Conservation (phyloP, 2,113 vertebrate genomes). For the Ifrita kowaldi region DNA sequence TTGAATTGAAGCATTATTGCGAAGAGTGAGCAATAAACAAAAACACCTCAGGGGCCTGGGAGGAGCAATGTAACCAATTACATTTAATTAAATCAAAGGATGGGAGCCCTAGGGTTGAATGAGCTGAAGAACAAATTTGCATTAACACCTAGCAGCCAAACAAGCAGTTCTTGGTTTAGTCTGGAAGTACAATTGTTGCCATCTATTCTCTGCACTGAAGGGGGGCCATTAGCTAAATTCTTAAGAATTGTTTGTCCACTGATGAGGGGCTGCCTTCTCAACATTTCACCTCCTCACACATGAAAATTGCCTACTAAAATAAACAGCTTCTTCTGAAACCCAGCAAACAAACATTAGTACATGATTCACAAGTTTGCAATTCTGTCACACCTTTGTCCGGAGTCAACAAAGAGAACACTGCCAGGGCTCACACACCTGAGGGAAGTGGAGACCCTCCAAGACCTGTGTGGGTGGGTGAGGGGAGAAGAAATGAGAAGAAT, state of each 20-base stretch:
- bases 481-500: neutral
- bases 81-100: slow-evolving; percentile 95
- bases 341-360: slow-evolving; percentile 72
- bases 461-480: neutral
- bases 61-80: slow-evolving; percentile 91
- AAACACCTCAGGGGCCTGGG: slow-evolving; percentile 82
- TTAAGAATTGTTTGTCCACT: slow-evolving; percentile 79
- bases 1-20: slow-evolving; percentile 82
- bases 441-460: neutral
- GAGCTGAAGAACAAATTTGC: slow-evolving; percentile 83
- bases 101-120: slow-evolving; percentile 83
- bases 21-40: slow-evolving; percentile 84
- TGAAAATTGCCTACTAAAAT: slow-evolving; percentile 77
- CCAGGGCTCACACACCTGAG: neutral
- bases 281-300: slow-evolving; percentile 72
- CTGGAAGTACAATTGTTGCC: slow-evolving; percentile 76
- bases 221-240: slow-evolving; percentile 86
- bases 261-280: slow-evolving; percentile 77
- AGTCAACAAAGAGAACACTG: slow-evolving; percentile 28
- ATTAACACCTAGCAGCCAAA: slow-evolving; percentile 86
- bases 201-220: slow-evolving; percentile 80
- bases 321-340: slow-evolving; percentile 74
- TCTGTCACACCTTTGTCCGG: slow-evolving; percentile 43
- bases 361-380: slow-evolving; percentile 49
- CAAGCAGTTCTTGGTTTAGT: slow-evolving; percentile 74